Percentiles rank a stretch among this genome's conserved stretches.
Evolutionary conservation across 2,888 invertebrate species (phyloP).

Genomic region (Philonicus albiceps): DNA sequence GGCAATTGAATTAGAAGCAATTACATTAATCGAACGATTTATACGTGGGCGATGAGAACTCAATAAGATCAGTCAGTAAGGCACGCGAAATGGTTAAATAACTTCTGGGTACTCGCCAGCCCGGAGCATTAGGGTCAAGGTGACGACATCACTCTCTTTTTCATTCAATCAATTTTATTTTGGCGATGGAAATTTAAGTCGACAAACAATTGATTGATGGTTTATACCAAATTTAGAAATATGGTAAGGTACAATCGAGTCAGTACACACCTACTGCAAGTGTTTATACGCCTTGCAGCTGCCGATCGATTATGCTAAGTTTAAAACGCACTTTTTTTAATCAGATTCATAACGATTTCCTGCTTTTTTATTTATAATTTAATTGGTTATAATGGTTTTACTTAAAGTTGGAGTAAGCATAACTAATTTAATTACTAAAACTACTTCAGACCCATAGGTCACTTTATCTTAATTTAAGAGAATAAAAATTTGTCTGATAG

Average conservation of each 20-base stretch:
- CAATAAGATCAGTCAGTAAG: background rate
- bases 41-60: constrained; percentile 7
- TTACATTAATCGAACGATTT: background rate
- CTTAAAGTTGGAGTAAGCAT: background rate
- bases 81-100: background rate
- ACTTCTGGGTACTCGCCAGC: background rate
- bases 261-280: background rate
- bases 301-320: background rate
- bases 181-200: background rate
- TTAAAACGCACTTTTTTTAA: background rate
- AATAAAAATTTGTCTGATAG: no score
- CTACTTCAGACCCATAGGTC: background rate
- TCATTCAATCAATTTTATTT: background rate
- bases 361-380: background rate
- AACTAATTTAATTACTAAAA: background rate
- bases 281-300: background rate
- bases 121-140: background rate
- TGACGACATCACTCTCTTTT: background rate
- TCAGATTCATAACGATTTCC: background rate
- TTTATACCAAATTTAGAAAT: background rate
- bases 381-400: background rate
- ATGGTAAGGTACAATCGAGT: background rate
- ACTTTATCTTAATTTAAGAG: no score
- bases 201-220: background rate
- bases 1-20: constrained; percentile 19